phyloP scores from a whole-genome alignment of 2,797 vertebrate species.

The Phrynocephalus guinanensis region DNA sequence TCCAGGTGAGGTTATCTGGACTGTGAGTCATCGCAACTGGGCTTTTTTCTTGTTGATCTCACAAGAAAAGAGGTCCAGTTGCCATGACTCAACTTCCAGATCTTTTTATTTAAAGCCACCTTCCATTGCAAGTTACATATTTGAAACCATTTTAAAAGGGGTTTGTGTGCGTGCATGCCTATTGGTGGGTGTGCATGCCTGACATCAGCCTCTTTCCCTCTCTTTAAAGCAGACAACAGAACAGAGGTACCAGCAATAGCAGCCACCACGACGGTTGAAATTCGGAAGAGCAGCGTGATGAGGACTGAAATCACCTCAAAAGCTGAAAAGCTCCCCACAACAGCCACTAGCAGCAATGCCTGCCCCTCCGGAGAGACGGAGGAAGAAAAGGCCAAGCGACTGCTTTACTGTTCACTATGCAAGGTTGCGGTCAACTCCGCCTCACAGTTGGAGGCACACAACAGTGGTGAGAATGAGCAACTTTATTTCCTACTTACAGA shows the following conservation, averaged over 20 bases:
- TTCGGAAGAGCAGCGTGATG: conserved; percentile 74
- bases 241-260: conserved; percentile 77
- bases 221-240: conserved; percentile 76
- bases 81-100: too few species aligned
- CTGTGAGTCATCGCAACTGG: too few species aligned
- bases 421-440: conserved; percentile 98
- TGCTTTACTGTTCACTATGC: conserved; percentile 98
- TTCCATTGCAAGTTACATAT: not conserved
- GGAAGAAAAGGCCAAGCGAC: conserved; percentile 91
- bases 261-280: conserved; percentile 74
- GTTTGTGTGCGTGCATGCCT: not conserved
- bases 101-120: not conserved
- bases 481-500: conserved; percentile 64
- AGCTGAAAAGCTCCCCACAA: conserved; percentile 76
- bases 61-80: too few species aligned
- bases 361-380: conserved; percentile 86
- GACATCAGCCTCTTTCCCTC: not conserved
- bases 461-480: conserved; percentile 87
- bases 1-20: too few species aligned
- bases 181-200: too few species aligned
- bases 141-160: not conserved
- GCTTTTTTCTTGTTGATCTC: too few species aligned
- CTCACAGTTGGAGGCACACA: conserved; percentile 97
- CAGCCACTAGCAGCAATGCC: conserved; percentile 68
- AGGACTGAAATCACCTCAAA: conserved; percentile 79